Conservation (phyloP, 37 sponge, comb jelly and placozoan genomes). For the Mnemiopsis leidyi region DNA sequence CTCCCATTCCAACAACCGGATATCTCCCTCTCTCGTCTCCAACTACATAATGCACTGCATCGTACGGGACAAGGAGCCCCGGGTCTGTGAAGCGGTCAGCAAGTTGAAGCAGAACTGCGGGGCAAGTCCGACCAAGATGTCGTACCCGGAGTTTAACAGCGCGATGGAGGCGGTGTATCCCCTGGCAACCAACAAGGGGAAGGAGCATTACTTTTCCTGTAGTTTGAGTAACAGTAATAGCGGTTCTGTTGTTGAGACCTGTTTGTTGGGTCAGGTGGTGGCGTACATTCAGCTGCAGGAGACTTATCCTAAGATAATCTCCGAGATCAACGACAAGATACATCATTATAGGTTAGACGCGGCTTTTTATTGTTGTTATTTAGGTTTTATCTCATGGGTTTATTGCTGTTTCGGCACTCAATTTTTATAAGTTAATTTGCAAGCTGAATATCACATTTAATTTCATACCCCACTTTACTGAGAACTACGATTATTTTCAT, state of each 20-base stretch:
- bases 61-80: constrained; percentile 29
- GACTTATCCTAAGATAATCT: not conserved
- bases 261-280: constrained; percentile 29
- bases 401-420: no score
- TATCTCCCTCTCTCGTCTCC: constrained; percentile 48
- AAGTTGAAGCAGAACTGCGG: constrained; percentile 24
- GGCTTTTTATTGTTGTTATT: no score
- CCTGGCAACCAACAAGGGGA: constrained; percentile 59
- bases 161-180: constrained; percentile 51
- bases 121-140: not conserved
- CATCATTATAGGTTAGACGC: not conserved
- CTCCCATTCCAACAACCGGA: constrained; percentile 14
- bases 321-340: constrained; percentile 57
- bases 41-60: constrained; percentile 33
- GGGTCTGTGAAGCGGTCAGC: constrained; percentile 7
- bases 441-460: no score
- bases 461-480: no score
- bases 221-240: not conserved
- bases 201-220: constrained; percentile 53
- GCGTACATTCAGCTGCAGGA: constrained; percentile 43
- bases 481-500: no score
- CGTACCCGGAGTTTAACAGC: not conserved
- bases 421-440: no score
- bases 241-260: not conserved
- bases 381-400: no score